phyloP scores from a whole-genome alignment of 2,888 invertebrate genomes.

The Dasypolia templi region DNA sequence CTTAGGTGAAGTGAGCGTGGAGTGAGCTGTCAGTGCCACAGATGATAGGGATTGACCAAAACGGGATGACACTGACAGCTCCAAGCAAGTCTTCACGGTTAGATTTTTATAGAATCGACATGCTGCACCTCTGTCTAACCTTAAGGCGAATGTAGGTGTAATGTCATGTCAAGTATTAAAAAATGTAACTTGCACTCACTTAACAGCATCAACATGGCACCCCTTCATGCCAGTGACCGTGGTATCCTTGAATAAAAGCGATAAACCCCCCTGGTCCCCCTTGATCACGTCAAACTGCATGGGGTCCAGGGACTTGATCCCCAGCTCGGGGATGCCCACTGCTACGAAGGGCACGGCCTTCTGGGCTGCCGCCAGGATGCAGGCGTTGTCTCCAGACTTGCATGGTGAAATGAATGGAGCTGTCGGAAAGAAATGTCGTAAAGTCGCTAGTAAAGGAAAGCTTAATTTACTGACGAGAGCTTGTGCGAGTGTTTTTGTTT shows the following conservation, averaged over 20 bases:
- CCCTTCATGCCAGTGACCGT: slow-evolving; percentile 80
- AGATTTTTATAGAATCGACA: too few relatives aligned
- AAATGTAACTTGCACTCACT: slow-evolving; percentile 75
- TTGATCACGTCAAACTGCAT: slow-evolving; percentile 76
- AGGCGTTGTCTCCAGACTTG: slow-evolving; percentile 74
- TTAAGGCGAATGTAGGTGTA: neutral
- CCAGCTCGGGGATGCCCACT: slow-evolving; percentile 78
- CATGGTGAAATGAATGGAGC: slow-evolving; percentile 85
- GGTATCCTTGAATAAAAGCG: slow-evolving; percentile 78
- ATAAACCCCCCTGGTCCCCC: slow-evolving; percentile 77
- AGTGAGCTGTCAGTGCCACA: too few relatives aligned
- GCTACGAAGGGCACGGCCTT: slow-evolving; percentile 78
- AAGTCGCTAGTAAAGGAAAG: neutral
- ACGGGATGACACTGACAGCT: too few relatives aligned
- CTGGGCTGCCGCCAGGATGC: slow-evolving; percentile 76
- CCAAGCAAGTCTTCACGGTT: too few relatives aligned
- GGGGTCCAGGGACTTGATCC: slow-evolving; percentile 80
- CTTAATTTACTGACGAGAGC: neutral
- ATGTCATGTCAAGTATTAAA: neutral
- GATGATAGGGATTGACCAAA: too few relatives aligned
- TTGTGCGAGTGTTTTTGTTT: neutral
- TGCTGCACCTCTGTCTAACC: neutral
- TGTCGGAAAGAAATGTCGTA: slow-evolving; percentile 52
- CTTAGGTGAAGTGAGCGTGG: too few relatives aligned
- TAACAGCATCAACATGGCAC: slow-evolving; percentile 78